Evolutionary conservation across 2,797 vertebrate species (phyloP), one percentile per base, ranked within the genome.

Genomic region (Notolabrus celidotus): DNA sequence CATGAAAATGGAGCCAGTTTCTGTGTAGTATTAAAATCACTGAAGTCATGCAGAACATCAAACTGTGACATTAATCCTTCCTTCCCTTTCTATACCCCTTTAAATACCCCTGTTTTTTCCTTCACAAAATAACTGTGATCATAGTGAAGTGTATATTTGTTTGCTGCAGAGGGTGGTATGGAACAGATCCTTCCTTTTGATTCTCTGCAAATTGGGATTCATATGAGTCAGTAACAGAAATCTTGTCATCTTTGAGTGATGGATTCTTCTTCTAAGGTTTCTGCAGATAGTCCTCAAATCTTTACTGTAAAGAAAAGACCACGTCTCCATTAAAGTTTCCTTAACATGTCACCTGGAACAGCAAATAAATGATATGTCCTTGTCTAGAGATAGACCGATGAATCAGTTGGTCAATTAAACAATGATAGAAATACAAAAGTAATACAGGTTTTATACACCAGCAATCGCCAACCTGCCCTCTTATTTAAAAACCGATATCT

Each of bases 111-210:
- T 34, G 6, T 45, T 8, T 11, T 11, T 56, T 27, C 60, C 17
- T 57, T 22, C 11, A 47, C 12, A 53, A 49, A 56, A 67, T 46
- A n/a, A 1, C 36, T 34, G n/a, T 50, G 54, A 60, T 31, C 38
- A 59, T 17, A 43, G 29, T 43, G 19, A 16, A 50, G 25, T 42
- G 20, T 25, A 29, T 43, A 29, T 73, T 31, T 55, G 38, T 58
- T 61, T 66, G 43, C 73, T 83, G 63, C 71, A 81, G 58, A 77
- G 50, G 27, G 42, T 60, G 65, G 31, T 55, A 20, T 56, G 22
- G 39, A 67, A 75, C 34, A 42, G 31, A 50, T 16, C 20, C 16
- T 62, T 51, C 3, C 4, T 45, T 60, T 62, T 67, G 33, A 16
- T 45, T 14, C 53, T 51, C 10, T 56, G 43, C 59, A 62, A 11